Base-by-base conservation (phyloP, 2,888 invertebrate species). In the Alentia gelatinosa region DNA sequence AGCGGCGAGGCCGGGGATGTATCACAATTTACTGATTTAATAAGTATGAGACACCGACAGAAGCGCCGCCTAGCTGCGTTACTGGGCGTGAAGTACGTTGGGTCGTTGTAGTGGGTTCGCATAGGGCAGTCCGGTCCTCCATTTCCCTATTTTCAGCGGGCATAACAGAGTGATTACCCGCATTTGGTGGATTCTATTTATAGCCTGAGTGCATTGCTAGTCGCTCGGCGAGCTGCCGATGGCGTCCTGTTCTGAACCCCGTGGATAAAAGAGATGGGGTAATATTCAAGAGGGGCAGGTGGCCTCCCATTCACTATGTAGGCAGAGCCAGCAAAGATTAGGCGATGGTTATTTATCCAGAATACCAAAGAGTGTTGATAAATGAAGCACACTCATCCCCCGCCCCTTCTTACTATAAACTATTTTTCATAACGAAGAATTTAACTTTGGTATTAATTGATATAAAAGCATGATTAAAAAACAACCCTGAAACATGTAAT, bases 21-120 rank as follows among this genome's bases (percentile, higher is more conserved):
- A 68, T 68, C 68, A 68, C 30, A 68, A 68, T 68, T 68, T 68
- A 68, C 30, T 68, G 68, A 68, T 68, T 30, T 68, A 19, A 68
- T 68, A 68, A 68, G 26, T 68, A 56, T 56, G 56, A 56, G 56
- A n/a, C 56, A 19, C 56, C 56, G 56, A 12, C 56, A 12, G 19
- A n/a, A 56, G 56, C 56, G 56, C 12, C 56, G n/a, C 56, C n/a
- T n/a, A 56, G n/a, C 56, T 3, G 9, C 56, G 23, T n/a, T n/a
- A n/a, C n/a, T n/a, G 19, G 56, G 56, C 19, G 56, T 3, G 56
- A 56, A 56, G 23, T 56, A 19, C n/a, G n/a, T n/a, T n/a, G n/a
- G 56, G 56, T 3, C 56, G n/a, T 56, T 56, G 19, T n/a, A 56
- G 47, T 47, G 19, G 56, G 19, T 19, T 56, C 23, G 19, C 56